These are phyloP conservation scores for Amiota mariae DNA, from an alignment of 2,888 invertebrate genomes.

Conservation along the genomic window DNA sequence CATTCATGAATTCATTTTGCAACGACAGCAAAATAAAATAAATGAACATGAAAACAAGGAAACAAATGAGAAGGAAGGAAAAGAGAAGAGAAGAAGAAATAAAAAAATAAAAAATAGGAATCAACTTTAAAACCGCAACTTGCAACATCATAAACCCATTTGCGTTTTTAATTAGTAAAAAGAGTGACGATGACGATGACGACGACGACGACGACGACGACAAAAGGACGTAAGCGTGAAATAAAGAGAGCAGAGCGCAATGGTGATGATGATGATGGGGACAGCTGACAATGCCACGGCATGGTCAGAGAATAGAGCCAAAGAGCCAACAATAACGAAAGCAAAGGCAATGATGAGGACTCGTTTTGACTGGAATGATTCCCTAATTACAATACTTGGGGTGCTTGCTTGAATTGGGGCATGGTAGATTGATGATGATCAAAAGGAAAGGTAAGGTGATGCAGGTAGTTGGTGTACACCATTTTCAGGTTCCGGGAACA, in stretches of 20 bases:
- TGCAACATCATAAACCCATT: slow-evolving; percentile 68
- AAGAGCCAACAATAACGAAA: neutral
- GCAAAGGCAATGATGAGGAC: neutral
- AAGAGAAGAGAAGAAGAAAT: neutral
- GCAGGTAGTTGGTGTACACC: too few relatives aligned
- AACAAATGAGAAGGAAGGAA: neutral
- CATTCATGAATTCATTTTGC: slow-evolving; percentile 8
- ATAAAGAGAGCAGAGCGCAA: neutral
- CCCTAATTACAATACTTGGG: slow-evolving; percentile 2
- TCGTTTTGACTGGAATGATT: neutral
- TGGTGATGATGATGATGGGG: neutral
- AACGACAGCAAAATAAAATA: neutral
- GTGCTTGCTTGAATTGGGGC: neutral
- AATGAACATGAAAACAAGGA: neutral
- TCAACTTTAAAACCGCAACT: slow-evolving; percentile 51
- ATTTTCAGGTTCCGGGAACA: too few relatives aligned
- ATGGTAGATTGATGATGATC: neutral
- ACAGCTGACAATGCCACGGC: neutral
- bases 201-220: neutral
- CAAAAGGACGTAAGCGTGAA: neutral
- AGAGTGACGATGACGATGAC: neutral
- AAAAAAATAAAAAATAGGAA: neutral
- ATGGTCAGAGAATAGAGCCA: neutral
- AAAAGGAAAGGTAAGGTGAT: too few relatives aligned
- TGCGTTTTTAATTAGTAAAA: slow-evolving; percentile 64